Evolutionary conservation across 1,140 invertebrate genomes (phyloP), one percentile per base, ranked within the genome.

Genomic region (Scaptomyza hsui): DNA sequence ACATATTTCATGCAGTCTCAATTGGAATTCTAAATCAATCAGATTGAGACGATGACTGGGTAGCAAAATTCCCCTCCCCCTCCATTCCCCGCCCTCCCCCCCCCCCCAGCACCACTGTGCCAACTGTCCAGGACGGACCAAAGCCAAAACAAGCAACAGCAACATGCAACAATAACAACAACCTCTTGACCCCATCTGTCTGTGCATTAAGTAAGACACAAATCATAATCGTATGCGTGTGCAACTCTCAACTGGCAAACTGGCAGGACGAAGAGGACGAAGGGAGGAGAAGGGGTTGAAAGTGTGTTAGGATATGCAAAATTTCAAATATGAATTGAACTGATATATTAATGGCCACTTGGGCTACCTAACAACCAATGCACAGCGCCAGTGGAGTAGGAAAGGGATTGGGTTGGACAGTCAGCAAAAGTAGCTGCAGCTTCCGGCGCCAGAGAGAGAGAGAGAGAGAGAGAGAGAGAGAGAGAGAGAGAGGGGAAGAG

Each of bases 11-110:
- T 79, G 72, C 80, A 89, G 86, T 89, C 86, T 89, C 86, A 89
- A 89, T 89, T 89, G 86, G 83, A 89, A 89, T 89, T 89, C 86
- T 89, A 89, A 89, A 89, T 89, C 86, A 89, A 89, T 89, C 86
- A 89, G 86, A 89, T 89, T 89, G 85, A 89, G 80, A 89, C 78
- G 82, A 82, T 72, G 77, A 78, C 73, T 70, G 56, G 59, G 65
- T 19, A 44, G 49, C 67, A 63, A n/a, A n/a, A 56, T 42, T 64
- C 49, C 3, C 24, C 26, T 24, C 3, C 24, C 26, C 16, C 45
- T 42, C 6, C 16, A 13, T 16, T 9, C 2, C 26, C 26, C 32
- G 9, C 19, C 16, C 35, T 10, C 12, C 37, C 44, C n/a, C n/a
- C 2, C 26, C 26, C 32, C 5, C 19, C 16, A 24, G n/a, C 12